Percentiles rank a stretch among this genome's conserved stretches.
Conservation (phyloP, 2,888 invertebrate genomes). For the Spisula solida region DNA sequence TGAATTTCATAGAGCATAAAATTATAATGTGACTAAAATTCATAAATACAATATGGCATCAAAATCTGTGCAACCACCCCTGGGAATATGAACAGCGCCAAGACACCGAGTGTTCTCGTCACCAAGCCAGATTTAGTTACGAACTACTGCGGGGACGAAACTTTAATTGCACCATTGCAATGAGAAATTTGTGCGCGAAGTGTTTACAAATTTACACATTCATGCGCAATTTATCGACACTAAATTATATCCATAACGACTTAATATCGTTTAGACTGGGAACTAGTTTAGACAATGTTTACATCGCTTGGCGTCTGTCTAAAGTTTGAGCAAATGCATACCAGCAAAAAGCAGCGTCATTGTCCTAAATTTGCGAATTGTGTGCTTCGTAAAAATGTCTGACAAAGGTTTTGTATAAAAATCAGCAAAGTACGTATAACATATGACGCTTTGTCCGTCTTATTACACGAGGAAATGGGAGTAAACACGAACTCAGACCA, state of each 20-base stretch:
- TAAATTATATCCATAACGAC: conserved; percentile 40
- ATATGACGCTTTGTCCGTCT: no score
- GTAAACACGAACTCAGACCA: no score
- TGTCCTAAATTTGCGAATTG: background rate
- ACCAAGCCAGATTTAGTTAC: background rate
- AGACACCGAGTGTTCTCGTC: background rate
- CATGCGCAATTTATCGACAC: conserved; percentile 38
- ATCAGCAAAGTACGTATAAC: background rate
- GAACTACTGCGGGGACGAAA: background rate
- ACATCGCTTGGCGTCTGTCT: conserved; percentile 32
- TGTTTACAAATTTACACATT: conserved; percentile 37
- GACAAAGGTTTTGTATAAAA: conserved; percentile 11
- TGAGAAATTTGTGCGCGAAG: conserved; percentile 23
- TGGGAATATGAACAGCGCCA: background rate
- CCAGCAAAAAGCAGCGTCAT: background rate
- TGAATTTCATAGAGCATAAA: background rate
- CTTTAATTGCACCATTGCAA: background rate
- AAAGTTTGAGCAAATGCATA: conserved; percentile 9
- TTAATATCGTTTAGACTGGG: background rate
- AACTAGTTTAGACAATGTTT: conserved; percentile 25
- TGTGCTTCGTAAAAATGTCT: background rate
- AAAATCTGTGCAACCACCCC: background rate
- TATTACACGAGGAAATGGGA: no score
- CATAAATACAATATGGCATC: background rate
- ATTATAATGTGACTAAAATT: background rate